Percentiles rank a stretch among this genome's conserved stretches.
Conservation (phyloP, 92 coral and sea anemone species). For the Epizoanthus ramosus region DNA sequence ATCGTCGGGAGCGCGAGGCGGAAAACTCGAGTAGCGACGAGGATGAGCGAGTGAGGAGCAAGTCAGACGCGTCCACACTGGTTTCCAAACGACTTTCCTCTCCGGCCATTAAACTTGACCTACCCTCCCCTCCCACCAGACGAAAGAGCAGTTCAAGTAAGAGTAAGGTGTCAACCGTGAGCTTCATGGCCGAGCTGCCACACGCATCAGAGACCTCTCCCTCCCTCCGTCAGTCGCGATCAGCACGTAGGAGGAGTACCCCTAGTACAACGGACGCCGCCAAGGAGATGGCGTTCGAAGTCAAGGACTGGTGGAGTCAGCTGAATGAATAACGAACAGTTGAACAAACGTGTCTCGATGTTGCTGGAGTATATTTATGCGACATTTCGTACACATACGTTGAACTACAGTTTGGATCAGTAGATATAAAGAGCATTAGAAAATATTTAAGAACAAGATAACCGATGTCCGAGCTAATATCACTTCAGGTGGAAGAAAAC, state of each 20-base stretch:
- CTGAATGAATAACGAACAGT: constrained; percentile 10
- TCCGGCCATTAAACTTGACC: constrained; percentile 44
- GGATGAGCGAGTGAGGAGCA: constrained; percentile 62
- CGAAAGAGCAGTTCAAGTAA: constrained; percentile 30
- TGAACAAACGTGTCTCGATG: neutral
- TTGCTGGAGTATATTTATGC: neutral
- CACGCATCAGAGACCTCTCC: constrained; percentile 13
- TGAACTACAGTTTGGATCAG: neutral
- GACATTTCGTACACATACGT: neutral
- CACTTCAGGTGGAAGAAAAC: too few relatives aligned
- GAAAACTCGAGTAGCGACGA: constrained; percentile 84
- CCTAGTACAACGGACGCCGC: constrained; percentile 52
- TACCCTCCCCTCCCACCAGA: constrained; percentile 34
- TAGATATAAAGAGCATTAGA: too few relatives aligned
- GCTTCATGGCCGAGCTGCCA: constrained; percentile 22
- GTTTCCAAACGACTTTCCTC: constrained; percentile 68
- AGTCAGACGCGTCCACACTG: constrained; percentile 42
- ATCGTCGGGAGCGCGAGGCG: constrained; percentile 62
- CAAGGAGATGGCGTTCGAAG: constrained; percentile 69
- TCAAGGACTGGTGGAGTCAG: constrained; percentile 78
- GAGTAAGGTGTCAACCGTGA: constrained; percentile 25
- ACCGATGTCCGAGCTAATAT: too few relatives aligned
- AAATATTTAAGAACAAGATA: too few relatives aligned
- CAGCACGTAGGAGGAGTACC: constrained; percentile 28
- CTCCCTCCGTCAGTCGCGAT: constrained; percentile 20